Conservation (phyloP, 37 sponge, comb jelly and placozoan species). For the Diacarnus erythraeanus region DNA sequence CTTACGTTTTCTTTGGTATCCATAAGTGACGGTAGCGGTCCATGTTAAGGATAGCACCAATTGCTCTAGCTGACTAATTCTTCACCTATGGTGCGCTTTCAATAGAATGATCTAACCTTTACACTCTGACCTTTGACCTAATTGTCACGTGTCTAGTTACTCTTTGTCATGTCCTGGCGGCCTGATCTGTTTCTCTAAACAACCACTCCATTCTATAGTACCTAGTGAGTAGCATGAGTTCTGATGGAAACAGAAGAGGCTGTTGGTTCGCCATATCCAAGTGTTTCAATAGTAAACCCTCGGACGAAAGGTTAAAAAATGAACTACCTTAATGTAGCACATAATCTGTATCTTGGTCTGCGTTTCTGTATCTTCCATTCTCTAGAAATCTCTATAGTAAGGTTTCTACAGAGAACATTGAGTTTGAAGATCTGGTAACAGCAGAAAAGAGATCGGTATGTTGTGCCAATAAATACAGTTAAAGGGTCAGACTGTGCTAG, state of each 20-base stretch:
- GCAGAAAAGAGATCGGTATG: slow-evolving; percentile 37
- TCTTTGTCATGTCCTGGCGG: too few relatives aligned
- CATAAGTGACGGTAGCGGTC: slow-evolving; percentile 2
- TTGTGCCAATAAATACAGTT: neutral
- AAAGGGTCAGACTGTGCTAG: too few relatives aligned
- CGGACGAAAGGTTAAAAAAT: slow-evolving; percentile 5
- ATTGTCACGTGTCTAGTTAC: too few relatives aligned
- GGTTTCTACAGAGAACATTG: slow-evolving; percentile 18
- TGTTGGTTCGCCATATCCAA: slow-evolving; percentile 28
- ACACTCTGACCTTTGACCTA: too few relatives aligned
- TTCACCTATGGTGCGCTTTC: too few relatives aligned
- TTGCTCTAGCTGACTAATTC: too few relatives aligned
- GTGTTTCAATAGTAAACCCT: slow-evolving; percentile 22
- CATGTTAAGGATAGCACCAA: too few relatives aligned
- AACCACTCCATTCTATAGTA: too few relatives aligned
- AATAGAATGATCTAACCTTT: too few relatives aligned
- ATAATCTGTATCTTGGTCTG: neutral
- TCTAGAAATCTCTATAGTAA: slow-evolving; percentile 18
- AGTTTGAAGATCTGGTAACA: slow-evolving; percentile 52
- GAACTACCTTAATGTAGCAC: neutral
- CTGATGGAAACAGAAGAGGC: neutral
- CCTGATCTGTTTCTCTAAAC: too few relatives aligned
- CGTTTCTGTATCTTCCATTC: neutral
- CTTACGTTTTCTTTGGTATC: slow-evolving; percentile 28
- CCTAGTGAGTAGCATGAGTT: neutral